These are phyloP conservation scores for Ectropis crepuscularia DNA, from an alignment of 2,888 invertebrate genomes.

Conservation along the genomic window DNA sequence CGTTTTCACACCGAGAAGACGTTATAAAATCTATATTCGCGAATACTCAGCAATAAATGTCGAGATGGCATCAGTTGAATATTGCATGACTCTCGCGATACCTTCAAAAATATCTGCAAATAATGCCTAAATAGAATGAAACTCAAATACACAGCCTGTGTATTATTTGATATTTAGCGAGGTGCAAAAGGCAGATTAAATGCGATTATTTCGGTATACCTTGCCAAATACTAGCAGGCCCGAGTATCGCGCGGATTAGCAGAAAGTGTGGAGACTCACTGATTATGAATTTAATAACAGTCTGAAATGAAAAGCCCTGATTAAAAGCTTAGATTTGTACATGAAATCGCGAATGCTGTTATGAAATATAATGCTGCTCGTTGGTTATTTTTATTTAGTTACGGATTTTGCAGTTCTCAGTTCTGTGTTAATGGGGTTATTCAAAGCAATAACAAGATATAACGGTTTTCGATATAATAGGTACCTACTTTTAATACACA, in stretches of 20 bases:
- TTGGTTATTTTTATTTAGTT: slow-evolving; percentile 14
- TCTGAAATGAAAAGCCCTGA: slow-evolving; percentile 39
- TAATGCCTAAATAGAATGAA: slow-evolving; percentile 14
- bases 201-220: slow-evolving; percentile 46
- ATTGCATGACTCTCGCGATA: slow-evolving; percentile 15
- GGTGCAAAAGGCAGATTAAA: slow-evolving; percentile 46
- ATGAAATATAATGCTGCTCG: slow-evolving; percentile 9
- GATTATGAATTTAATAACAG: slow-evolving; percentile 55
- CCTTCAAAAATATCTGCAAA: slow-evolving; percentile 17
- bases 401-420: background rate
- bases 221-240: slow-evolving; percentile 35
- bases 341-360: slow-evolving; percentile 21
- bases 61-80: slow-evolving; percentile 24
- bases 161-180: slow-evolving; percentile 42
- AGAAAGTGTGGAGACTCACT: slow-evolving; percentile 47
- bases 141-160: slow-evolving; percentile 11
- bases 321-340: slow-evolving; percentile 41
- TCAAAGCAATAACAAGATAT: background rate
- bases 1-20: slow-evolving; percentile 32
- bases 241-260: slow-evolving; percentile 46
- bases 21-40: slow-evolving; percentile 22
- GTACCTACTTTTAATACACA: too few species aligned
- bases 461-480: background rate
- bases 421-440: background rate
- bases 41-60: slow-evolving; percentile 26